Evolutionary conservation across 2,888 invertebrate genomes (phyloP).

Genomic region (Drosophila birchii): DNA sequence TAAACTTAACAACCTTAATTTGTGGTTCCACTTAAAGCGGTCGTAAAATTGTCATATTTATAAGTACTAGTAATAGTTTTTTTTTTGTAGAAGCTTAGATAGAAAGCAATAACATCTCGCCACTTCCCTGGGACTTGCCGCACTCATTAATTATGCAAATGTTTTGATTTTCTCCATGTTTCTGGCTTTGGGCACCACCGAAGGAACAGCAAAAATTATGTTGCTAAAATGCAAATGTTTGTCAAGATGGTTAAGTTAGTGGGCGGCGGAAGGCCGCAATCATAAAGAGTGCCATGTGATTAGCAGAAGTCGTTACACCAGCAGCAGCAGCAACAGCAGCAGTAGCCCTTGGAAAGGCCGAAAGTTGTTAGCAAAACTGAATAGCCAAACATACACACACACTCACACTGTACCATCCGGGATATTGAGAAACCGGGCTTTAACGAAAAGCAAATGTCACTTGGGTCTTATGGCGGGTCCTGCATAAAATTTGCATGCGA

Average conservation of each 20-base stretch:
- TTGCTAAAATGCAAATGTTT: conserved; percentile 71
- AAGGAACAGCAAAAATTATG: conserved; percentile 66
- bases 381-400: conserved; percentile 18
- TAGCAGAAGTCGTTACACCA: conserved; percentile 47
- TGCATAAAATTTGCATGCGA: conserved; percentile 77
- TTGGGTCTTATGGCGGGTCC: conserved; percentile 49
- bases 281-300: conserved; percentile 58
- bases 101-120: conserved; percentile 11
- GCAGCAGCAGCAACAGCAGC: conserved; percentile 8
- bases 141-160: conserved; percentile 73
- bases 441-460: conserved; percentile 55
- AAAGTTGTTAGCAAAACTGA: conserved; percentile 76
- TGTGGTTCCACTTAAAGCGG: conserved; percentile 2
- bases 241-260: conserved; percentile 33
- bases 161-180: conserved; percentile 52
- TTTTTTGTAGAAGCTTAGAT: background rate
- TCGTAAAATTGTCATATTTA: background rate
- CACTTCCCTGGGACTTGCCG: background rate
- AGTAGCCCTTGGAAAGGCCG: conserved; percentile 36
- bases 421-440: conserved; percentile 33
- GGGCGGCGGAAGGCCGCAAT: conserved; percentile 3
- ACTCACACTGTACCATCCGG: background rate
- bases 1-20: conserved; percentile 1
- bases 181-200: conserved; percentile 23
- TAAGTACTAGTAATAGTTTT: background rate